phyloP scores from a whole-genome alignment of 2,797 vertebrate species.

The Xenops minutus region DNA sequence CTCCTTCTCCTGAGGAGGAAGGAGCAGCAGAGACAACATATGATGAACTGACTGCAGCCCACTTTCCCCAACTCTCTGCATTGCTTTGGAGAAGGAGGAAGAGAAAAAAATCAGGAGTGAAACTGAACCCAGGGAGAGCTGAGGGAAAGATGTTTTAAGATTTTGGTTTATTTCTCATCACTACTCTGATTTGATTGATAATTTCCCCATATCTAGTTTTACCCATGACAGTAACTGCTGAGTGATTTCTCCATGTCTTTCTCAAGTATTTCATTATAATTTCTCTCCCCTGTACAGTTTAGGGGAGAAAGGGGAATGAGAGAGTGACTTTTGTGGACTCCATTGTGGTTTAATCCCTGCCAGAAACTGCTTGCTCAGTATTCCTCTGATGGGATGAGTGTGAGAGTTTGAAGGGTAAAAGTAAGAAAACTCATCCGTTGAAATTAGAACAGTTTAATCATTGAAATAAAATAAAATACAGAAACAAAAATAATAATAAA shows the following conservation, averaged over 20 bases:
- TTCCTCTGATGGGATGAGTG: neutral
- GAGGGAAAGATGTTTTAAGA: neutral
- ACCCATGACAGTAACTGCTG: neutral
- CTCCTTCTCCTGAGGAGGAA: neutral
- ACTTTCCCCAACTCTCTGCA: rapidly evolving
- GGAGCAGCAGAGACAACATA: neutral
- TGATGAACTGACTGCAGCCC: neutral
- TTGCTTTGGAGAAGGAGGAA: neutral
- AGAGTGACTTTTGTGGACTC: neutral
- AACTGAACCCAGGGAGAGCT: neutral
- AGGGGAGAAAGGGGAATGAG: neutral
- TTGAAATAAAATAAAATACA: neutral
- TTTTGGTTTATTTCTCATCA: neutral
- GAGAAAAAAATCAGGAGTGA: neutral
- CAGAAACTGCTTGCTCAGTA: neutral
- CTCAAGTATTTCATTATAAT: neutral
- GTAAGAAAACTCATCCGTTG: neutral
- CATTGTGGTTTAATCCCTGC: neutral
- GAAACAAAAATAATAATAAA: neutral
- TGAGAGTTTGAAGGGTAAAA: neutral
- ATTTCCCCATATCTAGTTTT: neutral
- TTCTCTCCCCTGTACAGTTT: neutral
- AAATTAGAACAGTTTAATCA: neutral
- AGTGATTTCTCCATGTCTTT: neutral
- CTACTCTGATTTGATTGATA: neutral